These are phyloP conservation scores for Cavia aperea DNA, from an alignment of 2,113 vertebrate species.

Conservation along the genomic window DNA sequence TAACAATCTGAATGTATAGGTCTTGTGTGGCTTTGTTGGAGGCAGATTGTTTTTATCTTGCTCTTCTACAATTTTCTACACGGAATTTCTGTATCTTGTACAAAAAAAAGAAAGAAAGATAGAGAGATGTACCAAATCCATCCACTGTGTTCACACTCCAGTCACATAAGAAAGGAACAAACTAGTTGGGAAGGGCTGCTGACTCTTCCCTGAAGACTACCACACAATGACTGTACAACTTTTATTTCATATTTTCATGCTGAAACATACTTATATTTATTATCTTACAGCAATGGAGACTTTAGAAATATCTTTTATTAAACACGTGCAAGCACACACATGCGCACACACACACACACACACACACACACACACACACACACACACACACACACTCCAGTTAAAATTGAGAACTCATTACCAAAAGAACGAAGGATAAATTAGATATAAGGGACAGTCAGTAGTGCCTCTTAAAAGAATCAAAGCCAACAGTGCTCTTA, in stretches of 20 bases:
- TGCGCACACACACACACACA: too few relatives aligned
- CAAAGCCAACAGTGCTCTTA: neutral
- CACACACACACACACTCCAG: neutral
- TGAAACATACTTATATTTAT: neutral
- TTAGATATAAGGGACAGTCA: neutral
- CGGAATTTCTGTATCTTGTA: neutral
- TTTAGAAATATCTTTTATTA: neutral
- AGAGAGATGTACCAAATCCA: neutral
- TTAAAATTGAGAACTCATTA: neutral
- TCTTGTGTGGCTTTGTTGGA: neutral
- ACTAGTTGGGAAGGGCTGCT: accelerated
- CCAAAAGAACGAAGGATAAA: neutral
- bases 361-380: neutral
- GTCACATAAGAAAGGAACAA: neutral
- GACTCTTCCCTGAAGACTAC: neutral
- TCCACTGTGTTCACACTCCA: neutral
- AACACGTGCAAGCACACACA: neutral
- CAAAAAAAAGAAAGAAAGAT: neutral
- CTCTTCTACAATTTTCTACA: neutral
- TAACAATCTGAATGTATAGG: neutral
- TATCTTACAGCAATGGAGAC: neutral
- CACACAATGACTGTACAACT: neutral
- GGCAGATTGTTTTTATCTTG: neutral
- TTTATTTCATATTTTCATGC: neutral
- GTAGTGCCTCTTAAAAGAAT: neutral